These are phyloP conservation scores for Neoitamus cyanurus DNA, from an alignment of 2,888 invertebrate genomes.

Conservation along the genomic window DNA sequence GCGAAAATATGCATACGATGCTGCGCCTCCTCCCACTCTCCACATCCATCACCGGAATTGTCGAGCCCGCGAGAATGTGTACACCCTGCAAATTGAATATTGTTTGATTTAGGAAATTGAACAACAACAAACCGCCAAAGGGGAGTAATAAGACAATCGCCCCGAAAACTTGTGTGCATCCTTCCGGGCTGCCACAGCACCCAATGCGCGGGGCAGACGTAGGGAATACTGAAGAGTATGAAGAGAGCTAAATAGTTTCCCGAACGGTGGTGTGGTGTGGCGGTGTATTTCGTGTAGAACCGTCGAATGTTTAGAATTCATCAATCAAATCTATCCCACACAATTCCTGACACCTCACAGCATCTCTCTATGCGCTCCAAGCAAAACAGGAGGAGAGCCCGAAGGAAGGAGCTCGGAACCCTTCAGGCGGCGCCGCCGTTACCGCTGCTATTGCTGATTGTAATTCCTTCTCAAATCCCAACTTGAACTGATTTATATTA, in stretches of 20 bases:
- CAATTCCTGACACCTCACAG: not conserved
- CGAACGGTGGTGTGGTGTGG: not conserved
- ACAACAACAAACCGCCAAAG: conserved; percentile 29
- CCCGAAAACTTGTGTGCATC: not conserved
- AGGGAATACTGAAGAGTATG: not conserved
- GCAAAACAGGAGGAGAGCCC: not conserved
- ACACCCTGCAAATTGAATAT: conserved; percentile 13
- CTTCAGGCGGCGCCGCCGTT: not conserved
- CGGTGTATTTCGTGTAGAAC: not conserved
- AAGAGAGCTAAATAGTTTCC: conserved; percentile 11
- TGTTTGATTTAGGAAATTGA: conserved; percentile 41
- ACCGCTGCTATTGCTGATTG: conserved; percentile 25
- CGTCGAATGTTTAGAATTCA: conserved; percentile 42
- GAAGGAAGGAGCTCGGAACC: not conserved
- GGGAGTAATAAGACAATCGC: conserved; percentile 27
- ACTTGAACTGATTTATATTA: conserved; percentile 42
- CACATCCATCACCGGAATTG: not conserved
- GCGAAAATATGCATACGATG: not conserved
- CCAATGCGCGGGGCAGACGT: not conserved
- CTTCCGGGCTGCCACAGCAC: not conserved
- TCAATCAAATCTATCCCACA: conserved; percentile 32
- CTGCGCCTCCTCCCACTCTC: not conserved
- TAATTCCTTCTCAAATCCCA: conserved; percentile 39
- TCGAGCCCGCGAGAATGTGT: not conserved
- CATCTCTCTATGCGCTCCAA: not conserved